A percentile compares a stretch with the other conserved stretches of the same genome.
Evolutionary conservation across 2,888 invertebrate species (phyloP).

Genomic region (Atethmia centrago): DNA sequence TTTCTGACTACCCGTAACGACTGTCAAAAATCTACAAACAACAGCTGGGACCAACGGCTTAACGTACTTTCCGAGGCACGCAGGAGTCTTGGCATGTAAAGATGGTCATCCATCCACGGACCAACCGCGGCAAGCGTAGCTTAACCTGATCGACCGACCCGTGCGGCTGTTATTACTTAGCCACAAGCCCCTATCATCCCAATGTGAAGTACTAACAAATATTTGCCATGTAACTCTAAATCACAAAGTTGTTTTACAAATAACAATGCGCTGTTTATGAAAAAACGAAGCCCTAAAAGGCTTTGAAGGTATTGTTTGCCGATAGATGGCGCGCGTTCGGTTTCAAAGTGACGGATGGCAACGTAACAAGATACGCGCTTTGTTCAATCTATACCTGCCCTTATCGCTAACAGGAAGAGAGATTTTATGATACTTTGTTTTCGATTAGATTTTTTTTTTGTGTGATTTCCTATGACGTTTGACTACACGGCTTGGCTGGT

Average conservation of each 20-base stretch:
- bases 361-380: conserved; percentile 51
- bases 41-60: no score
- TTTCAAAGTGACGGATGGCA: conserved; percentile 59
- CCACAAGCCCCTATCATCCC: no score
- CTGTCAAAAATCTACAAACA: no score
- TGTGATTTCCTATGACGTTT: no score
- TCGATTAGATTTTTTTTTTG: neutral
- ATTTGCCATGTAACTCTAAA: neutral
- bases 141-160: no score
- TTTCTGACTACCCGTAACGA: no score
- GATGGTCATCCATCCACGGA: no score
- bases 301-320: conserved; percentile 59
- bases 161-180: no score
- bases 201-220: conserved; percentile 11
- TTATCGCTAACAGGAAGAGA: conserved; percentile 32
- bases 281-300: conserved; percentile 22
- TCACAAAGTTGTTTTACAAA: conserved; percentile 15
- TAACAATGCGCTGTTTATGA: neutral
- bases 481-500: neutral
- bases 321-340: conserved; percentile 53
- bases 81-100: no score
- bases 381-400: conserved; percentile 43
- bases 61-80: no score
- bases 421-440: conserved; percentile 11
- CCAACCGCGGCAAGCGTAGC: no score